phyloP scores from a whole-genome alignment of 2,888 invertebrate species.

The Agonopterix heracliana region DNA sequence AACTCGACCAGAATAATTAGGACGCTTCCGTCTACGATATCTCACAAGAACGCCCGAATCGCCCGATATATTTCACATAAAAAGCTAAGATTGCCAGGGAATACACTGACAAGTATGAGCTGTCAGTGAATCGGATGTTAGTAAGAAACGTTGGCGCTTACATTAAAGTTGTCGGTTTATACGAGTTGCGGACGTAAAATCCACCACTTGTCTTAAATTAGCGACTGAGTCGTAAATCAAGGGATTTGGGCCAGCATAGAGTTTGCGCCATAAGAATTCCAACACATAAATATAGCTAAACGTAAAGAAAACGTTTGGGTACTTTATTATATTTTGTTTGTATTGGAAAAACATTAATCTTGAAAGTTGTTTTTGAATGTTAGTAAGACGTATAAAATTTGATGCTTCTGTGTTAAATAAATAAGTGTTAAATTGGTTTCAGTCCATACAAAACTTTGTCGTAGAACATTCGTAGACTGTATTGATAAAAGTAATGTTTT shows the following conservation, averaged over 20 bases:
- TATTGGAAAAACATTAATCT: neutral
- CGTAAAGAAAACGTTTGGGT: constrained; percentile 6
- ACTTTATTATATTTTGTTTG: constrained; percentile 2
- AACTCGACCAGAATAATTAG: neutral
- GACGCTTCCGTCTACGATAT: neutral
- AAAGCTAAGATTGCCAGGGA: too few species aligned
- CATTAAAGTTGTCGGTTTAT: constrained; percentile 10
- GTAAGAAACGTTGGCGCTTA: constrained; percentile 1
- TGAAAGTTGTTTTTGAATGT: too few species aligned
- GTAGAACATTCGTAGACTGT: too few species aligned
- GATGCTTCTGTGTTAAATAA: too few species aligned
- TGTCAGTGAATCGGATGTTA: neutral
- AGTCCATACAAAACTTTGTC: too few species aligned
- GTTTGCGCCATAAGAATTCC: constrained; percentile 42
- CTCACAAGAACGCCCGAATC: neutral
- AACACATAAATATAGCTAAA: constrained; percentile 32
- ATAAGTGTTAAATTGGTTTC: too few species aligned
- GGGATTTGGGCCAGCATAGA: constrained; percentile 45
- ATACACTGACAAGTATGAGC: neutral
- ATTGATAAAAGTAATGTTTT: too few species aligned
- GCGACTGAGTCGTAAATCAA: constrained; percentile 51
- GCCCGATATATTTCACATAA: too few species aligned
- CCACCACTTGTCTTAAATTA: constrained; percentile 57
- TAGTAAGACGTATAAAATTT: too few species aligned
- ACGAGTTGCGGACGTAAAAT: constrained; percentile 28